phyloP scores from a whole-genome alignment of 2,113 vertebrate species.

The human region DNA sequence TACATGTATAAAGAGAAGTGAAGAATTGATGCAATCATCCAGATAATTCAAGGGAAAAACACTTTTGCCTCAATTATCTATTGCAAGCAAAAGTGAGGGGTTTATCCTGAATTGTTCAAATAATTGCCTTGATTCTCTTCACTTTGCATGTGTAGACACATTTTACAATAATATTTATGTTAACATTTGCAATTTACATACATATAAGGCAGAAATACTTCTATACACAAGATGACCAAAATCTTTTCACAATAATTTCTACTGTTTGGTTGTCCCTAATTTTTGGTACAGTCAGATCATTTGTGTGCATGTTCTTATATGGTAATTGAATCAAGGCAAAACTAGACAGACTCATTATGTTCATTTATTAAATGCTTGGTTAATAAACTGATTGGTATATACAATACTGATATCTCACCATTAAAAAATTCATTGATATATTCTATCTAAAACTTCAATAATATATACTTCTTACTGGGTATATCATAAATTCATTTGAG shows the following conservation, averaged over 20 bases:
- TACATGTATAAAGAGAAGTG: conserved; percentile 56
- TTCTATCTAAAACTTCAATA: conserved; percentile 51
- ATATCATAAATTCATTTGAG: conserved; percentile 41
- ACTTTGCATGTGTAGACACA: conserved; percentile 51
- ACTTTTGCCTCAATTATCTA: conserved; percentile 67
- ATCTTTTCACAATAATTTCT: conserved; percentile 35
- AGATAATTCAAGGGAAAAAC: conserved; percentile 70
- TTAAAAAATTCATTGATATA: conserved; percentile 32
- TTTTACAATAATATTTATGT: conserved; percentile 63
- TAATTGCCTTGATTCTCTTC: conserved; percentile 61
- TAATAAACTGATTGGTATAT: conserved; percentile 61
- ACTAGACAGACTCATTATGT: conserved; percentile 29
- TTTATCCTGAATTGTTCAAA: conserved; percentile 59
- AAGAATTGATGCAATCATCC: conserved; percentile 75
- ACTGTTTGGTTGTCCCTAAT: conserved; percentile 44
- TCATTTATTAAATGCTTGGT: conserved; percentile 59
- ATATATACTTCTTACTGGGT: conserved; percentile 5
- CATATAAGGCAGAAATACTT: conserved; percentile 51
- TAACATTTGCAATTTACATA: conserved; percentile 55
- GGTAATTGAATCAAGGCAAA: conserved; percentile 52
- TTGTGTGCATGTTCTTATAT: neutral
- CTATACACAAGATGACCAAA: conserved; percentile 28
- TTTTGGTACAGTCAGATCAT: conserved; percentile 37
- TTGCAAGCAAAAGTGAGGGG: conserved; percentile 59
- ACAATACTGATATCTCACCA: neutral